Evolutionary conservation across 2,888 invertebrate genomes (phyloP), one percentile per base, ranked within the genome.

Genomic region (Carterocephalus palaemon): DNA sequence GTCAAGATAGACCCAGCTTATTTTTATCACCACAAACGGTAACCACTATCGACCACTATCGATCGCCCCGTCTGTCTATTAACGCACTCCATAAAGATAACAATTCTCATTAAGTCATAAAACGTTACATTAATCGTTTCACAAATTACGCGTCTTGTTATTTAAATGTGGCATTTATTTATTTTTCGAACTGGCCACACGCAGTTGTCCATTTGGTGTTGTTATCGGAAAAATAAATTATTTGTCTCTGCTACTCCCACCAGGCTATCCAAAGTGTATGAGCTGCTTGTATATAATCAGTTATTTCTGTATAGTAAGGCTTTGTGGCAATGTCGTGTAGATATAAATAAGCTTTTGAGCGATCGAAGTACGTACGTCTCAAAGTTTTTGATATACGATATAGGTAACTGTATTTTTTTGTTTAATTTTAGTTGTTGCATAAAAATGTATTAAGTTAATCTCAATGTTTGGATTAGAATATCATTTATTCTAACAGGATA

Each of bases 181-280:
- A 42, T 42, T 34, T 34, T 34, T 28, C 26, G 15, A 34, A 20
- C 13, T 42, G 42, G 4, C 42, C 42, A 42, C 42, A 42, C 42
- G 9, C 42, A 34, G 16, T 15, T 8, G 39, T 39, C 33, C 41
- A 41, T 33, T 33, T 24, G 33, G 34, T 13, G 12, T 33, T 33
- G 34, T 43, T 43, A 43, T 43, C 42, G 42, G 42, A 19, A 29
- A 28, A 22, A 43, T 43, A 43, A 43, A 43, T 43, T 43, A 43
- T 43, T 26, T 34, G 34, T 36, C 20, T 15, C 36, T 26, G 42
- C 42, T 43, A 43, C 42, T 42, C 41, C 41, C 33, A 42, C 42
- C 20, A 19, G 28, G 2, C 19, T 33, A 28, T 12, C 28, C 33
- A 17, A 42, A 42, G 34, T 28, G 34, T 42, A 26, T 12, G 15